Conservation (phyloP, 2,797 vertebrate species). For the Huso huso region DNA sequence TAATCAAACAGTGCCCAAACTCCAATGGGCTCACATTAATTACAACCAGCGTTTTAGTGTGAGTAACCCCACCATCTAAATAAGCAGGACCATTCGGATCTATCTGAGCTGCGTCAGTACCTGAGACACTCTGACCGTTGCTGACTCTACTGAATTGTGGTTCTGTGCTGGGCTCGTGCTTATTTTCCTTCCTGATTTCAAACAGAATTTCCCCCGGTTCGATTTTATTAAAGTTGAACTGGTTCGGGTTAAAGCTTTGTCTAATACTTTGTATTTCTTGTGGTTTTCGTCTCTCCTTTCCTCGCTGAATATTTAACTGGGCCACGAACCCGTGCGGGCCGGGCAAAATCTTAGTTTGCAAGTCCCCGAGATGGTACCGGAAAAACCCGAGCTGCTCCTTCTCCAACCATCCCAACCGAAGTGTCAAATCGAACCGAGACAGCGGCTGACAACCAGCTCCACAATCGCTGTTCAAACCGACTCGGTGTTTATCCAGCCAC, state of each 20-base stretch:
- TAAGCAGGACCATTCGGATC: no score
- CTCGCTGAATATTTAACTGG: conserved; percentile 76
- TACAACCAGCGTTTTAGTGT: conserved; percentile 52
- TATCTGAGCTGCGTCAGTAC: no score
- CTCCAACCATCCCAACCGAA: conserved; percentile 66
- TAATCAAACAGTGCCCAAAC: conserved; percentile 79
- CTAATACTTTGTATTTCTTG: conserved; percentile 69
- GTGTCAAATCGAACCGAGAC: conserved; percentile 61
- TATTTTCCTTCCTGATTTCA: conserved; percentile 38
- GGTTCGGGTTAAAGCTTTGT: conserved; percentile 63
- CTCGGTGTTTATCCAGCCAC: no score
- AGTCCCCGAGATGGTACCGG: conserved; percentile 65
- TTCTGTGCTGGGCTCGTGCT: no score
- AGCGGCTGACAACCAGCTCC: no score
- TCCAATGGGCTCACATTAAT: conserved; percentile 86
- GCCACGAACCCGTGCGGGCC: conserved; percentile 63
- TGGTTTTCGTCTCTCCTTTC: conserved; percentile 65
- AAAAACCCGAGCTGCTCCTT: conserved; percentile 69
- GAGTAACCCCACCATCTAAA: no score
- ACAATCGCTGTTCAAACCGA: no score
- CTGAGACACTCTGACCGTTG: no score
- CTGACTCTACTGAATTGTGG: no score
- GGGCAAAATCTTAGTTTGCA: conserved; percentile 65
- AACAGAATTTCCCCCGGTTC: conserved; percentile 68
- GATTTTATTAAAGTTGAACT: conserved; percentile 82